These are phyloP conservation scores for Scatophagus argus DNA, from an alignment of 2,113 vertebrate species.

Conservation along the genomic window DNA sequence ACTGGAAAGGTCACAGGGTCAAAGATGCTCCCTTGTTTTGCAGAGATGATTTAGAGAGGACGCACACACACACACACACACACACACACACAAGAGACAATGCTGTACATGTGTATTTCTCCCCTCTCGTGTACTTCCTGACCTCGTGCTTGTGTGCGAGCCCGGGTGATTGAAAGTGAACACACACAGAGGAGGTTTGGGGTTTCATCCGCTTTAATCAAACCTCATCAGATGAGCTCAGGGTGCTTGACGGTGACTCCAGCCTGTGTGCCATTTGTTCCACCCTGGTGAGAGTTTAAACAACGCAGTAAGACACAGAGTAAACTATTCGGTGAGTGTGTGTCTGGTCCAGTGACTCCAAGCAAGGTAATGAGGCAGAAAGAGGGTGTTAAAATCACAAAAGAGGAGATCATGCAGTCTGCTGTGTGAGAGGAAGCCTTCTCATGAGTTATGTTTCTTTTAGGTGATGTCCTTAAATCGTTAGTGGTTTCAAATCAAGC, in stretches of 20 bases:
- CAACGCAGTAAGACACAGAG: slow-evolving; percentile 26
- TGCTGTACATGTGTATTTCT: background rate
- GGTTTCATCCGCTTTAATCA: slow-evolving; percentile 65
- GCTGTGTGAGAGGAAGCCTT: background rate
- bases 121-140: background rate
- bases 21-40: slow-evolving; percentile 42
- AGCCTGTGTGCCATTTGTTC: slow-evolving; percentile 32
- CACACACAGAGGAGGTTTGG: slow-evolving; percentile 54
- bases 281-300: slow-evolving; percentile 28
- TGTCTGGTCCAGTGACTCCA: slow-evolving; percentile 7
- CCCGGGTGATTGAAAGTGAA: slow-evolving; percentile 48
- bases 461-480: background rate
- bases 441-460: slow-evolving; percentile 2
- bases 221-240: slow-evolving; percentile 53
- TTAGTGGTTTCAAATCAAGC: slow-evolving; percentile 2
- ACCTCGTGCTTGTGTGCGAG: background rate
- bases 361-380: slow-evolving; percentile 52
- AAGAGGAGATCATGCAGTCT: slow-evolving; percentile 5
- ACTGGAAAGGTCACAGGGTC: slow-evolving; percentile 52
- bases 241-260: slow-evolving; percentile 30
- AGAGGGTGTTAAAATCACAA: slow-evolving; percentile 19
- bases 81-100: background rate
- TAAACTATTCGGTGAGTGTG: slow-evolving; percentile 20
- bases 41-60: slow-evolving; percentile 31
- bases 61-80: background rate